Conservation (phyloP, 2,113 vertebrate species). For the Cygnus buccinator region DNA sequence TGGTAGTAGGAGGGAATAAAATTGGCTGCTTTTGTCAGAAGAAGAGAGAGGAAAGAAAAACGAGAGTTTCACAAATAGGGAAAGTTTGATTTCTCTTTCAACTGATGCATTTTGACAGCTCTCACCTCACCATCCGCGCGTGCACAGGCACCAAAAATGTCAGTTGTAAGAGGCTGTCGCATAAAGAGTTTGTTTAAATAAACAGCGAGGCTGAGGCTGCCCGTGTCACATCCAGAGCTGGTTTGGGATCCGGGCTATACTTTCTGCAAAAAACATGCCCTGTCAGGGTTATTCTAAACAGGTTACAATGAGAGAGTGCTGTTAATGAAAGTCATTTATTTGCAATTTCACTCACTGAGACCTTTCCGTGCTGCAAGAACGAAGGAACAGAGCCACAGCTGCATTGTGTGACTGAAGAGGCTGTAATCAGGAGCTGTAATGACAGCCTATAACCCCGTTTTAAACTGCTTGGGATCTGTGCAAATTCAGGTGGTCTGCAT, state of each 20-base stretch:
- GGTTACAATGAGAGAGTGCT: not conserved
- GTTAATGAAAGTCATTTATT: not conserved
- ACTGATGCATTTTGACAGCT: not conserved
- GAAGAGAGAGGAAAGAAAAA: not conserved
- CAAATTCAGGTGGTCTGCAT: not conserved
- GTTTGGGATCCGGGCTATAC: not conserved
- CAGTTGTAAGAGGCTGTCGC: not conserved
- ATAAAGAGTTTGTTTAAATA: not conserved
- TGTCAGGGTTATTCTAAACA: not conserved
- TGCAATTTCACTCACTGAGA: not conserved
- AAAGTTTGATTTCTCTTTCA: not conserved
- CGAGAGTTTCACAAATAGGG: not conserved
- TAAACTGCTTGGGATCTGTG: too few species aligned
- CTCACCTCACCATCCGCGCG: accelerated
- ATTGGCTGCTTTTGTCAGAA: not conserved
- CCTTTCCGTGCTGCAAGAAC: not conserved
- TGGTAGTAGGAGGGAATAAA: not conserved
- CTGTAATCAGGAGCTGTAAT: not conserved
- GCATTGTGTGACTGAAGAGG: not conserved
- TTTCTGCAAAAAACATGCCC: not conserved
- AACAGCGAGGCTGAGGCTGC: not conserved
- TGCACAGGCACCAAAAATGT: accelerated
- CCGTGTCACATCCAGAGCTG: not conserved
- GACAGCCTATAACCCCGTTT: too few species aligned
- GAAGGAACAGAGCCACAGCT: not conserved